Percentiles rank a stretch among this genome's conserved stretches.
phyloP scores from a whole-genome alignment of 2,888 invertebrate genomes.

The Eledona agricola region DNA sequence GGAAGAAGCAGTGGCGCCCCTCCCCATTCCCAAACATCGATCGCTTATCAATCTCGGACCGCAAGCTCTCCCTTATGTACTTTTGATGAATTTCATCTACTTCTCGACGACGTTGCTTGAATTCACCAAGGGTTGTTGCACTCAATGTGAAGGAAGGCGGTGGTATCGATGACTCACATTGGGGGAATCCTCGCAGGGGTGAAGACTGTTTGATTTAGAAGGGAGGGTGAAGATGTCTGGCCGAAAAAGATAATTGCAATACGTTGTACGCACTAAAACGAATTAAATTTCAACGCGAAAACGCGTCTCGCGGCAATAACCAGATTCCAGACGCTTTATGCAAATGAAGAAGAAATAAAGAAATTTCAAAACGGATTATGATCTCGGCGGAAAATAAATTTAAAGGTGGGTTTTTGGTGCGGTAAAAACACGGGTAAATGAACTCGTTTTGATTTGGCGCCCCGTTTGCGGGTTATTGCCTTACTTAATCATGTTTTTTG shows the following conservation, averaged over 20 bases:
- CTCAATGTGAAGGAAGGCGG: slow-evolving; percentile 31
- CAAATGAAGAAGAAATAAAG: slow-evolving; percentile 9
- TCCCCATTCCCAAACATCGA: slow-evolving; percentile 5
- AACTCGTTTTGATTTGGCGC: too few species aligned
- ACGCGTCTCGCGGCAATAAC: slow-evolving; percentile 10
- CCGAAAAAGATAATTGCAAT: slow-evolving; percentile 6
- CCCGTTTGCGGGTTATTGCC: too few species aligned
- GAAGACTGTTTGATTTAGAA: slow-evolving; percentile 39
- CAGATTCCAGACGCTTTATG: slow-evolving; percentile 18
- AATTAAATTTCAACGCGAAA: too few species aligned
- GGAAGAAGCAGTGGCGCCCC: too few species aligned
- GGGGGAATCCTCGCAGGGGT: slow-evolving; percentile 40
- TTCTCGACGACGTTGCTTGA: slow-evolving; percentile 13
- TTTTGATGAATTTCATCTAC: slow-evolving; percentile 23
- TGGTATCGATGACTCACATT: slow-evolving; percentile 50
- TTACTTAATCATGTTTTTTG: too few species aligned
- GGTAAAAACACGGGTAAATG: too few species aligned
- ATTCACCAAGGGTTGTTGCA: slow-evolving; percentile 25
- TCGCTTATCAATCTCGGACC: slow-evolving; percentile 24
- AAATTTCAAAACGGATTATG: slow-evolving; percentile 11
- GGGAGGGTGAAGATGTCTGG: slow-evolving; percentile 28
- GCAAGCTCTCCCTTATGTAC: slow-evolving; percentile 19
- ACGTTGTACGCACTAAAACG: too few species aligned
- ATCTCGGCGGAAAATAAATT: slow-evolving; percentile 11
- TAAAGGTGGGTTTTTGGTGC: too few species aligned